Base-by-base conservation (phyloP, 2,888 invertebrate genomes). In the Eupithecia centaureata region DNA sequence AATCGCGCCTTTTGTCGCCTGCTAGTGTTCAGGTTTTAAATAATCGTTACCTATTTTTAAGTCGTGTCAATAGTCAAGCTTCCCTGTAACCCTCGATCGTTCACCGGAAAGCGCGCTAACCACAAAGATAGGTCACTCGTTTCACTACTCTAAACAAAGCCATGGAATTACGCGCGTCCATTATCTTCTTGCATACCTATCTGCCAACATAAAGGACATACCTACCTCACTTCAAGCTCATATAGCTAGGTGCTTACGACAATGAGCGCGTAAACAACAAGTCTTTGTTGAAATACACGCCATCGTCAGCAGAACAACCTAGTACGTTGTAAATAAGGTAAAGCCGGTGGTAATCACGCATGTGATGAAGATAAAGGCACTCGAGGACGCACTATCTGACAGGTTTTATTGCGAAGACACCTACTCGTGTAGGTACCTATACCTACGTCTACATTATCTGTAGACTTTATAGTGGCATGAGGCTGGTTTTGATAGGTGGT, bases 401-500 rank as follows among this genome's bases (percentile, higher is more conserved):
- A 68, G 68, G 66, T 72, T 70, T 70, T 69, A 71, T 61, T 63
- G 65, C 67, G 73, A 66, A 75, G 75, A 78, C 76, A 42, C 42
- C 42, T 42, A 42, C 42, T 42, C 2, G 18, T 42, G 18, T 18
- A 28, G 8, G 54, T 54, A 12, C 38, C 38, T 38, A 38, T 13
- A 67, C 72, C 15, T 38, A 54, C 32, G 58, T 74, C 71, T 75
- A 64, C 76, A 75, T 77, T 62, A 73, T 78, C 68, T 71, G 52
- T 61, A 67, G 63, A 63, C 63, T 72, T 67, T 68, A 64, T 68
- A 65, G 62, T 73, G 78, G 71, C 75, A 60, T n/a, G n/a, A n/a
- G n/a, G n/a, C 61, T 79, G 74, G 56, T 30, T 56, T n/a, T 56
- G 54, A 56, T 56, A 30, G 82, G 82, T 87, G 86, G 84, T 90